Base-by-base conservation (phyloP, 1,140 invertebrate genomes). In the Bathynomus jamesi region DNA sequence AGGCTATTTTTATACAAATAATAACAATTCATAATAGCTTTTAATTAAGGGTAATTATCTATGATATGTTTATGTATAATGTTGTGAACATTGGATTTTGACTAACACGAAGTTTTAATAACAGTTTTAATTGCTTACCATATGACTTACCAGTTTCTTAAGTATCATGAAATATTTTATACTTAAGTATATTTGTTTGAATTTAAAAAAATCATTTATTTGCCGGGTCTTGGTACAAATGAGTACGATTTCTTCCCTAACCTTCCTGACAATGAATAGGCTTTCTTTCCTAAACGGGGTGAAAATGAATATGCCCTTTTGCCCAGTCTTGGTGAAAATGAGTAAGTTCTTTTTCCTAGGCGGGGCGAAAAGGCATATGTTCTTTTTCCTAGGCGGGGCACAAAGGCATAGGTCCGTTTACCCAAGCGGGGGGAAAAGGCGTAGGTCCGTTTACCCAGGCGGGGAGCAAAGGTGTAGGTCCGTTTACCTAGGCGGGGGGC, bases 281-380 rank as follows among this genome's bases (percentile, higher is more conserved):
- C 31, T 31, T 29, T 4, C 32, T 67, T 30, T 30, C 65, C 65
- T 7, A 40, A 30, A 30, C 65, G 27, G 4, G 65, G 65, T 25
- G 46, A 25, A 40, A 67, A 67, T 24, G 29, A 32, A 30, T 30
- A 67, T 25, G 32, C 7, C 46, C 31, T 46, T 46, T 67, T 67
- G 32, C 66, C 66, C 4, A 53, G 27, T n/a, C 66, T 17, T 4
- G 66, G 66, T 32, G 46, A 32, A 53, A 67, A 67, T 28, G 31
- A 46, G 31, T 4, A 67, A 8, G 28, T 4, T 40, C 66, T 31
- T 46, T 30, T 67, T 25, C 31, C 66, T 25, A 25, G 27, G 24
- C 31, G 13, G n/a, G 31, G 31, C 21, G 53, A 28, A 25, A 67
- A 67, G 27, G 31, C 53, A 53, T 24, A 67, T 4, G 17, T 53